A percentile compares a stretch with the other conserved stretches of the same genome.
These are phyloP conservation scores for Archips crataeganus DNA, from an alignment of 2,888 invertebrate species.

Conservation along the genomic window DNA sequence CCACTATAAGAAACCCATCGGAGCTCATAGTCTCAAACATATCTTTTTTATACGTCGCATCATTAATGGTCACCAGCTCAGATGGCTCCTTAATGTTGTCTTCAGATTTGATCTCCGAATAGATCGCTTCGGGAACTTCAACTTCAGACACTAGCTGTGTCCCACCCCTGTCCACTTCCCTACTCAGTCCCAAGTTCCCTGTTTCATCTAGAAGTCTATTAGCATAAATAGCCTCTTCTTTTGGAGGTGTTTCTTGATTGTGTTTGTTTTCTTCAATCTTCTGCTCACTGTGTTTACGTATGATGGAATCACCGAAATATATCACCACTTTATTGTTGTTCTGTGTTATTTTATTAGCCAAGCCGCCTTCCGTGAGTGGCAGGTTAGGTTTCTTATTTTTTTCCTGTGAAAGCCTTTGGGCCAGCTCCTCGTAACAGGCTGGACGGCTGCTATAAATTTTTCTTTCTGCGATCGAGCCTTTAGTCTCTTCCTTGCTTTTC, in stretches of 20 bases:
- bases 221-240: constrained; percentile 79
- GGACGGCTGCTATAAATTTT: constrained; percentile 73
- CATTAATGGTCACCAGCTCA: constrained; percentile 69
- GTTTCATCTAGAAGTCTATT: constrained; percentile 73
- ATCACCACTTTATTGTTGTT: constrained; percentile 89
- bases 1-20: constrained; percentile 87
- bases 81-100: constrained; percentile 54
- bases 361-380: constrained; percentile 62
- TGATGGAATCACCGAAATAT: constrained; percentile 89
- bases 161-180: constrained; percentile 70
- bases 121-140: constrained; percentile 76
- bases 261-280: constrained; percentile 71
- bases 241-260: constrained; percentile 58
- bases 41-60: constrained; percentile 77
- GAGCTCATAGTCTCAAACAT: constrained; percentile 72
- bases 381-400: constrained; percentile 76
- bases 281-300: constrained; percentile 79
- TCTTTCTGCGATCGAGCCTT: constrained; percentile 66
- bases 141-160: constrained; percentile 72
- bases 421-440: constrained; percentile 81
- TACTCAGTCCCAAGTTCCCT: constrained; percentile 64
- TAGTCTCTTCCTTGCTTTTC: constrained; percentile 70
- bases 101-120: constrained; percentile 73
- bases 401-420: constrained; percentile 77
- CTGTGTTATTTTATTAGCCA: constrained; percentile 80